Evolutionary conservation across 2,888 invertebrate genomes (phyloP).

Genomic region (Apodemia zela): DNA sequence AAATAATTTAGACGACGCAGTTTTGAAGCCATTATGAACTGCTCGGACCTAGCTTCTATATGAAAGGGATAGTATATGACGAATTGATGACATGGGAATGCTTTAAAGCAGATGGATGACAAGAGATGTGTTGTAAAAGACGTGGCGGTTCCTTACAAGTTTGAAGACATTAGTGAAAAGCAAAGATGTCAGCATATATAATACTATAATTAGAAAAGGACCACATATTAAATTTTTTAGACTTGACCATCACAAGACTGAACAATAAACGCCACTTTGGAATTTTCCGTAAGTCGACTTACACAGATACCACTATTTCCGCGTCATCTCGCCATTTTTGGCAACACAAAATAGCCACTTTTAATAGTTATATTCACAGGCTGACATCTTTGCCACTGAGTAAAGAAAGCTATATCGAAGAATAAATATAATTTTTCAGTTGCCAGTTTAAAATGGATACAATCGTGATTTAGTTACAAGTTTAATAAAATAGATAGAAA

Average conservation of each 20-base stretch:
- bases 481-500: too few relatives aligned
- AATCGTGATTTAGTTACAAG: too few relatives aligned
- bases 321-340: neutral
- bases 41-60: too few relatives aligned
- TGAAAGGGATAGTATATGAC: too few relatives aligned
- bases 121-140: neutral
- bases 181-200: neutral
- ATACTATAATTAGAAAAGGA: neutral
- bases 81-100: neutral
- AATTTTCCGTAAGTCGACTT: neutral
- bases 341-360: neutral
- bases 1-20: neutral
- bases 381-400: neutral
- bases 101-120: neutral
- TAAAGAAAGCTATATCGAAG: neutral
- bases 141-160: too few relatives aligned
- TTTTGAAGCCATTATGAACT: too few relatives aligned
- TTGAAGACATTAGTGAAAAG: too few relatives aligned
- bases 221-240: neutral
- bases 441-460: neutral
- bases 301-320: neutral
- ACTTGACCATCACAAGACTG: neutral
- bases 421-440: neutral
- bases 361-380: neutral
- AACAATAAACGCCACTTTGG: neutral